A percentile compares a stretch with the other conserved stretches of the same genome.
These are phyloP conservation scores for Caenorhabditis briggsae DNA, from an alignment of 1,140 invertebrate genomes.

Conservation along the genomic window DNA sequence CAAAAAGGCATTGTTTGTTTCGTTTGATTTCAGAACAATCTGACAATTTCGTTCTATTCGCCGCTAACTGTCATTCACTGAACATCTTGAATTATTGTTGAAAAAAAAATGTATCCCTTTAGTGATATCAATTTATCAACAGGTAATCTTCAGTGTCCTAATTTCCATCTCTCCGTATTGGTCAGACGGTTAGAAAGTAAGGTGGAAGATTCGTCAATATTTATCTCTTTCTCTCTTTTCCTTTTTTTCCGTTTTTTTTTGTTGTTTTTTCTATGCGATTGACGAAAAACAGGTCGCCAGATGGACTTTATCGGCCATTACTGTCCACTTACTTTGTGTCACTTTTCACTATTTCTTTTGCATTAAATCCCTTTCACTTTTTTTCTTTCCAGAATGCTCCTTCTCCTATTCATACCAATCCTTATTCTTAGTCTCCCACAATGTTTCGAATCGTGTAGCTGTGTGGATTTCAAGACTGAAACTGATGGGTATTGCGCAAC, in stretches of 20 bases:
- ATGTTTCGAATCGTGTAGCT: slow-evolving; percentile 3
- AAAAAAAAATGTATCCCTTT: background rate
- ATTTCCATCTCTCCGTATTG: background rate
- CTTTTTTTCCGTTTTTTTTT: background rate
- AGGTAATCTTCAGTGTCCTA: background rate
- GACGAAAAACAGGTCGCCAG: slow-evolving; percentile 6
- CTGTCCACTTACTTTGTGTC: background rate
- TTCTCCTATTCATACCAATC: background rate
- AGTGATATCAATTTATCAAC: background rate
- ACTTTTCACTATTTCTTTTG: background rate
- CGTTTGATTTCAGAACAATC: too few relatives aligned
- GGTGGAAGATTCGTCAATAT: background rate
- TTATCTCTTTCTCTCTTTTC: slow-evolving; percentile 34
- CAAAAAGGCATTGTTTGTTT: too few relatives aligned
- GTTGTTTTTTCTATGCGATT: background rate
- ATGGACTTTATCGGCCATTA: background rate
- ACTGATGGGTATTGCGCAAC: slow-evolving; percentile 37
- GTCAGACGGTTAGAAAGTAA: background rate
- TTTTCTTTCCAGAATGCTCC: slow-evolving; percentile 9
- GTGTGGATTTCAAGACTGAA: background rate
- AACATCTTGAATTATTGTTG: too few relatives aligned
- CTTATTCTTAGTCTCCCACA: background rate
- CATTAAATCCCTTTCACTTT: background rate
- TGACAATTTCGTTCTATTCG: too few relatives aligned
- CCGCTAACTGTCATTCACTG: too few relatives aligned